Base-by-base conservation (phyloP, 2,113 vertebrate species). In the Muntiacus muntjak region DNA sequence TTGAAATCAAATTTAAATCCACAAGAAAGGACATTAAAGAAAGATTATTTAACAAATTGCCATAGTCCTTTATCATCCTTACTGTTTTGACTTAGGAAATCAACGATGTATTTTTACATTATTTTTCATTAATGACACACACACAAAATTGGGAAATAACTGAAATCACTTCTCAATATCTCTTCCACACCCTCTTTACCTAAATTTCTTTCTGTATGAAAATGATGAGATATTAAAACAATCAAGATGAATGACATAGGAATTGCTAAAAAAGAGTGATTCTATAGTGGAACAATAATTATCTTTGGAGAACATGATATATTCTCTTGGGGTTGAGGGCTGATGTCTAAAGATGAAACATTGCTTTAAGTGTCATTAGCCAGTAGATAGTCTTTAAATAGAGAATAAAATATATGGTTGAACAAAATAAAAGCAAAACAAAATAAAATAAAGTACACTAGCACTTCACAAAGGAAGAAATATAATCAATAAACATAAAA, bases 1-100 rank as follows among this genome's bases (percentile, higher is more conserved):
- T 97, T 79, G 17, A 78, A 96, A 67, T 67, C 6, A 79, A 95
- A 89, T 54, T 92, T 91, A 94, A 91, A 64, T 30, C 58, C 52
- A 79, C 10, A 8, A n/a, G 62, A 84, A 78, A 79, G n/a, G 36
- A 95, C 15, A 12, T 45, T 43, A n/a, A 45, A 60, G 47, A 88
- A 86, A 52, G 7, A 71, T 60, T 92, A 85, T 7, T 36, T 74
- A 67, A 47, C 19, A 52, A 74, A 62, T 57, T n/a, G 26, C 54
- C 17, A 36, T 25, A 71, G 50, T 60, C 36, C 60, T 67, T 60
- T 45, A 54, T 79, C 40, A 89, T 86, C 78, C 78, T 67, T 91
- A 33, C 67, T 87, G n/a, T 88, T 90, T 67, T 83, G 47, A 91
- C 25, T 92, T 85, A 71, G 81, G 57, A 95, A 79, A 81, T 54